These are phyloP conservation scores for Rafetus swinhoei DNA, from an alignment of 2,113 vertebrate genomes.

Conservation along the genomic window DNA sequence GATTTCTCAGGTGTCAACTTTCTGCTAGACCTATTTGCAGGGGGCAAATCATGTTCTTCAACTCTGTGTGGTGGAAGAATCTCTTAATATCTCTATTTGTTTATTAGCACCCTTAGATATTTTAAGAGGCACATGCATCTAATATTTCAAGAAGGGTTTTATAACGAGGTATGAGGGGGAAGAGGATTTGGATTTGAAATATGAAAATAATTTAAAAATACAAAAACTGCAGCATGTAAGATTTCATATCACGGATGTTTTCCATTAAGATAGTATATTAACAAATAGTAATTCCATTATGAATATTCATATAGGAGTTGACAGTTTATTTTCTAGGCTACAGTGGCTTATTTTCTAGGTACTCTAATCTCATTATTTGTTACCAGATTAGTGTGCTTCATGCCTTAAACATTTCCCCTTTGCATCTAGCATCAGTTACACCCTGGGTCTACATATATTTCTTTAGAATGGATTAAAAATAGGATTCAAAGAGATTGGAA, in stretches of 20 bases:
- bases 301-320: not conserved
- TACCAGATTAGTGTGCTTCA: not conserved
- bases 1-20: not conserved
- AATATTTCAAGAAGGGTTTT: not conserved
- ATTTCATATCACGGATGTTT: not conserved
- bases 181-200: not conserved
- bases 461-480: not conserved
- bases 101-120: not conserved
- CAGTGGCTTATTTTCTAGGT: not conserved
- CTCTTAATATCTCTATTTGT: not conserved
- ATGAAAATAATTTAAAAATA: not conserved
- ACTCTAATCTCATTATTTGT: not conserved
- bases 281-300: not conserved
- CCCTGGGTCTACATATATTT: not conserved
- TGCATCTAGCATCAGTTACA: not conserved
- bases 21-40: not conserved
- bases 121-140: accelerated
- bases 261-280: not conserved
- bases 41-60: not conserved
- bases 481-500: not conserved
- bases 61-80: not conserved
- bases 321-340: no score
- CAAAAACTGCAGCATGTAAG: not conserved
- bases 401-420: not conserved
- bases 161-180: not conserved